Base-by-base conservation (phyloP, 2,797 vertebrate species). In the Pygocentrus nattereri region DNA sequence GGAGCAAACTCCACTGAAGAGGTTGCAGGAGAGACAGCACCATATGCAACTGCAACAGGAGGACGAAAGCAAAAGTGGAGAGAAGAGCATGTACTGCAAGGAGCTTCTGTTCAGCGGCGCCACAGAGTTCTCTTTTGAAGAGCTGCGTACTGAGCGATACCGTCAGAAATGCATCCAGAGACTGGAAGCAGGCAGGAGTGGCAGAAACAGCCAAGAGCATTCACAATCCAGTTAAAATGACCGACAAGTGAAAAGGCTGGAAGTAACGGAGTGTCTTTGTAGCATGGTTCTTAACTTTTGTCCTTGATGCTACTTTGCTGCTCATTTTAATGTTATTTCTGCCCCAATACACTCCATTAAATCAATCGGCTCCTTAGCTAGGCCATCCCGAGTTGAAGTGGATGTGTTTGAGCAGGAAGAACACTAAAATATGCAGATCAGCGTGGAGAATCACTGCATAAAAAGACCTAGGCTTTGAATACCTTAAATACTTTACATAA, bases 51-150 rank as follows among this genome's bases (percentile, higher is more conserved):
- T 90, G 72, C 93, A 94, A 69, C 94, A 95, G 73, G 94, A 93
- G 85, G 94, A 91, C 0, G 69, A 90, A 3, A 90, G 93, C n/a
- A 95, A 94, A 74, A 91, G 83, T 27, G 93, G 93, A 78, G 96
- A 96, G 83, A 87, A 93, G 86, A 93, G 93, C 85, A 98, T 97
- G 97, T 99, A 98, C 91, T 98, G 97, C 90, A 97, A 96, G 90
- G 96, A 97, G 47, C 95, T 97, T 87, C 94, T 98, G 74, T 94
- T 96, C 88, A 96, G 94, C 25, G 98, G 98, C 15, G 95, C 95
- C 0, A 90, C 94, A 0, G 98, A 99, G 64, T 98, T 99, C 89
- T 97, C 96, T 82, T 96, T 99, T 21, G 98, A 99, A 89, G 98
- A 99, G 87, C 95, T 99, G 82, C 90, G 96, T 7, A 96, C 97